Evolutionary conservation across 2,113 vertebrate species (phyloP).

Genomic region (Nycticryphes semicollaris): DNA sequence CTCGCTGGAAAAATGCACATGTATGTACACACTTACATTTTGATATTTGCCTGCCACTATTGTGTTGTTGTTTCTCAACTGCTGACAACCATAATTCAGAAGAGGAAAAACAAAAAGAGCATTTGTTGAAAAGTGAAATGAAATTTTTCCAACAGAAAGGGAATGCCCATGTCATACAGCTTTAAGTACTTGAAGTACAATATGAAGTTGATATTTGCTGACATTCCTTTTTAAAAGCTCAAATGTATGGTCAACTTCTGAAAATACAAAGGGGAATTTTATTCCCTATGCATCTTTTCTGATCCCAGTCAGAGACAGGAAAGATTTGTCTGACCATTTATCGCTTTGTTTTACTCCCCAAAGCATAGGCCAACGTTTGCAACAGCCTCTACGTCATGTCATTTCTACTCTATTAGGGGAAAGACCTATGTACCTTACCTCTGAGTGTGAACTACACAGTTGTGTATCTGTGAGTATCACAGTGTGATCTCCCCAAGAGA

Average conservation of each 20-base stretch:
- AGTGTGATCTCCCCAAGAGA: not conserved
- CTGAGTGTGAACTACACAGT: not conserved
- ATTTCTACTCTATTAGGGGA: not conserved
- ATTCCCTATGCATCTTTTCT: not conserved
- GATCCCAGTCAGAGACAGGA: not conserved
- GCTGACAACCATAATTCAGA: not conserved
- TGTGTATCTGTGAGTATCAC: too few species aligned
- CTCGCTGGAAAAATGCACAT: not conserved
- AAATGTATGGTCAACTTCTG: not conserved
- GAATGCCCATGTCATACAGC: not conserved
- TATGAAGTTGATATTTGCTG: not conserved
- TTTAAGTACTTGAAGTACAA: not conserved
- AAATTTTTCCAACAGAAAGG: not conserved
- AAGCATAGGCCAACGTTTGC: not conserved
- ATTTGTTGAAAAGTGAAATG: not conserved
- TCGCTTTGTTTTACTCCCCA: not conserved
- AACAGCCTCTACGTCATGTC: not conserved
- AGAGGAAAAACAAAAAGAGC: not conserved
- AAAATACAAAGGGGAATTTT: not conserved
- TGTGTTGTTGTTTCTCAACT: not conserved
- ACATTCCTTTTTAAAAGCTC: not conserved
- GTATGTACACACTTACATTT: not conserved
- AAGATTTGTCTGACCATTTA: not conserved
- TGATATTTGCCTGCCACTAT: not conserved
- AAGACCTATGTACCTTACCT: not conserved